Evolutionary conservation across 2,888 invertebrate genomes (phyloP).

Genomic region (Pollenia labialis): DNA sequence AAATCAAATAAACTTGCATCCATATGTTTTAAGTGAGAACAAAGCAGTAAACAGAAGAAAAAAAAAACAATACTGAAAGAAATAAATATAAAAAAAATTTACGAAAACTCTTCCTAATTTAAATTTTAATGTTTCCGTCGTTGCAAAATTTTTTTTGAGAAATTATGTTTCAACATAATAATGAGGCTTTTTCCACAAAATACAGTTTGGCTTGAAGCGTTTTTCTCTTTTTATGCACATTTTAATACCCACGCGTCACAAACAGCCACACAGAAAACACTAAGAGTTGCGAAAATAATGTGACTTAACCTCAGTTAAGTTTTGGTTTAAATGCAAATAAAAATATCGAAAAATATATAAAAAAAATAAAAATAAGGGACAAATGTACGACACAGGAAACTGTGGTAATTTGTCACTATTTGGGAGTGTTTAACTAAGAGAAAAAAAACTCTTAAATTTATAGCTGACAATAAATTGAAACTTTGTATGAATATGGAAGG

Average conservation of each 20-base stretch:
- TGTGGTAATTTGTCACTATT: constrained; percentile 68
- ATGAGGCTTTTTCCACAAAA: not conserved
- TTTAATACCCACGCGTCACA: constrained; percentile 58
- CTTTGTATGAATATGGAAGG: constrained; percentile 5
- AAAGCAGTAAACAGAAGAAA: no score
- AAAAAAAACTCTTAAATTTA: constrained; percentile 32
- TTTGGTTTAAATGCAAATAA: constrained; percentile 13
- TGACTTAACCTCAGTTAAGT: constrained; percentile 47
- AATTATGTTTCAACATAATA: constrained; percentile 31
- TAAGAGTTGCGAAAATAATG: constrained; percentile 1
- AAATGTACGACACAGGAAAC: constrained; percentile 67
- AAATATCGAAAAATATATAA: constrained; percentile 3
- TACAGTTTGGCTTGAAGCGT: constrained; percentile 26
- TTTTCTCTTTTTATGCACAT: constrained; percentile 14
- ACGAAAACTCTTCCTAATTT: not conserved
- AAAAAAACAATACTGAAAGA: not conserved
- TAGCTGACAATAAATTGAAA: constrained; percentile 43
- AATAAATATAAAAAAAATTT: not conserved
- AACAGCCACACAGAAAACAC: not conserved
- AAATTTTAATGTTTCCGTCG: constrained; percentile 29
- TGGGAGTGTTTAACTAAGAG: constrained; percentile 59
- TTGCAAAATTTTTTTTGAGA: constrained; percentile 35
- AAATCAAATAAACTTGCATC: no score
- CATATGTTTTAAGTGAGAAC: no score
- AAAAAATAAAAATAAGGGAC: constrained; percentile 21